phyloP scores from a whole-genome alignment of 2,888 invertebrate genomes.

The Dastarcus helophoroides region DNA sequence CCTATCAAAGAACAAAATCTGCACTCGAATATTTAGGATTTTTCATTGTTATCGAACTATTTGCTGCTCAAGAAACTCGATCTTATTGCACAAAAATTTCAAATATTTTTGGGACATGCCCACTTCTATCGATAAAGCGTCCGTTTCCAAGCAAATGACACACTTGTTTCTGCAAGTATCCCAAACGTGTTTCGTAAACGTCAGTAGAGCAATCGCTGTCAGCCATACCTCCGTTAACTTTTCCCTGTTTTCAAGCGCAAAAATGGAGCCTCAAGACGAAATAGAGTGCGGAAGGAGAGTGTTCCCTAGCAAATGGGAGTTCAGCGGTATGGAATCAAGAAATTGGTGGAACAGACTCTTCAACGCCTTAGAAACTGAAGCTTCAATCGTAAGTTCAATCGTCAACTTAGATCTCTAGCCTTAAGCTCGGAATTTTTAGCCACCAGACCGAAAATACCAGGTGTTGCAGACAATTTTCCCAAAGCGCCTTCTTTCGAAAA shows the following conservation, averaged over 20 bases:
- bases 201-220: no score
- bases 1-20: no score
- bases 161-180: neutral
- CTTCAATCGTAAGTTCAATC: slow-evolving; percentile 26
- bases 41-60: no score
- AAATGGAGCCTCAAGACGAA: slow-evolving; percentile 6
- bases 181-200: neutral
- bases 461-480: slow-evolving; percentile 20
- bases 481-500: slow-evolving; percentile 12
- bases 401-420: neutral
- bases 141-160: slow-evolving; percentile 3
- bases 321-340: slow-evolving; percentile 18
- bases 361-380: slow-evolving; percentile 25
- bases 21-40: no score
- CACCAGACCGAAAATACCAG: slow-evolving; percentile 16
- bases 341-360: slow-evolving; percentile 30
- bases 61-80: no score
- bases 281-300: slow-evolving; percentile 3
- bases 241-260: no score
- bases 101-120: no score
- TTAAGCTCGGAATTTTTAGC: slow-evolving; percentile 13
- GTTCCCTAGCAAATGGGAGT: slow-evolving; percentile 20
- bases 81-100: no score
- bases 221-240: no score
- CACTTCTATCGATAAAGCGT: slow-evolving; percentile 8